Evolutionary conservation across 37 sponge, comb jelly and placozoan species (phyloP).

Genomic region (Beroe ovata): DNA sequence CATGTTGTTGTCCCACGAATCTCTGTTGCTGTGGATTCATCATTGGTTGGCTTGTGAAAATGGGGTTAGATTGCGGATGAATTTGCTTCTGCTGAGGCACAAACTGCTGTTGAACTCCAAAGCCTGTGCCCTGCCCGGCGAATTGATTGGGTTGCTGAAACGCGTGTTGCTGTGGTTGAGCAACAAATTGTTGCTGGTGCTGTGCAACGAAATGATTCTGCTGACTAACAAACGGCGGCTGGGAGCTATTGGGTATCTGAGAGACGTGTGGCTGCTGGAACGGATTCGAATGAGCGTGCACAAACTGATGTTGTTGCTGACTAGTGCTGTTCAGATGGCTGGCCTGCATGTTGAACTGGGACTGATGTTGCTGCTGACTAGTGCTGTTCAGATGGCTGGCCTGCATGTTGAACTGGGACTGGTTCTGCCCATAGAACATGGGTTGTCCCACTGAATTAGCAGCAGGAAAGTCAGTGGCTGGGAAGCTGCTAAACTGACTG

Average conservation of each 20-base stretch:
- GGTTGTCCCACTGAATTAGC: conserved; percentile 28
- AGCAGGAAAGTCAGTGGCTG: conserved; percentile 42
- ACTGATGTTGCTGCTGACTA: background rate
- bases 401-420: background rate
- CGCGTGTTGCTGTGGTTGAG: background rate
- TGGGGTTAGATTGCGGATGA: too few species aligned
- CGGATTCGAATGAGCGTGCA: background rate
- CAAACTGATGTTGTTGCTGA: background rate
- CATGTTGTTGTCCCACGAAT: background rate
- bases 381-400: background rate
- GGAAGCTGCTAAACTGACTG: conserved; percentile 12
- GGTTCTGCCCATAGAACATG: conserved; percentile 1
- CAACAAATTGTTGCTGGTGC: background rate
- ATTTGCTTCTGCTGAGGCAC: background rate
- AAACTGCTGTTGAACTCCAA: background rate
- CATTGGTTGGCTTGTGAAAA: too few species aligned
- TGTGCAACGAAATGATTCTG: background rate
- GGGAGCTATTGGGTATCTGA: background rate
- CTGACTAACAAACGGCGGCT: background rate
- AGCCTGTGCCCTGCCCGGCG: background rate
- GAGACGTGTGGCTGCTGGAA: background rate
- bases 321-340: background rate
- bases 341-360: background rate
- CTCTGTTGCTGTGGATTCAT: too few species aligned
- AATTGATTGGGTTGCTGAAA: background rate